Evolutionary conservation across 2,888 invertebrate genomes (phyloP).

Genomic region (Nebria brevicollis): DNA sequence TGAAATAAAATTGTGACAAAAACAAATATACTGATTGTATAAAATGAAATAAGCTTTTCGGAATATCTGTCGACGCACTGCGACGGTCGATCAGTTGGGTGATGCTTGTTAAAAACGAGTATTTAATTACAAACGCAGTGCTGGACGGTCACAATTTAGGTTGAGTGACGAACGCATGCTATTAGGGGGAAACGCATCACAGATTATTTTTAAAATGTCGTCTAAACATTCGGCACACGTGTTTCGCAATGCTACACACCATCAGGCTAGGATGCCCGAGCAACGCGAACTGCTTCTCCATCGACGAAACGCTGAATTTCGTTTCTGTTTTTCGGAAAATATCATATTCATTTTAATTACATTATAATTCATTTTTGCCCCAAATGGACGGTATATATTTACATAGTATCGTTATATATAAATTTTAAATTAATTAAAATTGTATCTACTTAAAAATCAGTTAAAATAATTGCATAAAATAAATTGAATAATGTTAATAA

Average conservation of each 20-base stretch:
- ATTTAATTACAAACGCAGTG: slow-evolving; percentile 43
- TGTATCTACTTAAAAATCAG: no score
- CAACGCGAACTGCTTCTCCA: neutral
- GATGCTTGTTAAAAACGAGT: slow-evolving; percentile 42
- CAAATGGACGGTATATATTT: neutral
- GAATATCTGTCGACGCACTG: neutral
- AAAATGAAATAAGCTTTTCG: neutral
- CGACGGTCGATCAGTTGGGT: slow-evolving; percentile 4
- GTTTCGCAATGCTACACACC: slow-evolving; percentile 27
- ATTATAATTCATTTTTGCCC: neutral
- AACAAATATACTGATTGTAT: neutral
- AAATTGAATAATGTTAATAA: no score
- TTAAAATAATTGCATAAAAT: no score
- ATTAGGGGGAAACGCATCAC: slow-evolving; percentile 28
- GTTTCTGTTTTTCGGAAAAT: neutral
- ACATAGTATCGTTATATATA: neutral
- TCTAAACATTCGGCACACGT: slow-evolving; percentile 46
- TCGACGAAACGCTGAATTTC: neutral
- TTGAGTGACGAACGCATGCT: slow-evolving; percentile 36
- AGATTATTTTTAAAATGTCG: slow-evolving; percentile 47
- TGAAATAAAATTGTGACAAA: no score
- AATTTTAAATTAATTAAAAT: no score
- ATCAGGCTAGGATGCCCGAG: neutral
- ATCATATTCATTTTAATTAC: neutral
- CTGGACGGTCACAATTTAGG: slow-evolving; percentile 40